A percentile compares a stretch with the other conserved stretches of the same genome.
These are phyloP conservation scores for Argyrosomus japonicus DNA, from an alignment of 2,113 vertebrate species.

Conservation along the genomic window DNA sequence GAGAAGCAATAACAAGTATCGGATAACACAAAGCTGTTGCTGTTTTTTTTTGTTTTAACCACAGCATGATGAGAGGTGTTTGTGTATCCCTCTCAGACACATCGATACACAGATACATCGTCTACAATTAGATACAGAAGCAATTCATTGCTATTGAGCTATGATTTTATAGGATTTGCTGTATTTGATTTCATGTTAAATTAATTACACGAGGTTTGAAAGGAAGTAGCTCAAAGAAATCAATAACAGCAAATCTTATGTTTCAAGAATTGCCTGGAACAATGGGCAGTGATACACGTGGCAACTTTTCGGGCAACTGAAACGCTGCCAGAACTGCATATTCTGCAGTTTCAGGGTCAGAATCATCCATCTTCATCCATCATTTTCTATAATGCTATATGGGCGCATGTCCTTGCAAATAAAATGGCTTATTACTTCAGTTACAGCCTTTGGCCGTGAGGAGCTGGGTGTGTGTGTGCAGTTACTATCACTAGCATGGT, in stretches of 20 bases:
- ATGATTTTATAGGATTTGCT: background rate
- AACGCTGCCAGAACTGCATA: background rate
- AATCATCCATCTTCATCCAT: conserved; percentile 15
- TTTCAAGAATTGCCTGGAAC: background rate
- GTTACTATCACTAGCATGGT: background rate
- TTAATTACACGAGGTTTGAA: background rate
- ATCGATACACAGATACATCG: background rate
- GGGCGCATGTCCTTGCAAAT: conserved; percentile 11
- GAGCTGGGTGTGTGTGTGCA: background rate
- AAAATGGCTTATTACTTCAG: background rate
- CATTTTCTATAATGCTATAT: background rate
- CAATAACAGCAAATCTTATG: no score
- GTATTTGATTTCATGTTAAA: background rate
- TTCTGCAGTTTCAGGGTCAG: conserved; percentile 19
- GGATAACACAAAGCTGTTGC: conserved; percentile 25
- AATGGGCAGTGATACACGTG: background rate
- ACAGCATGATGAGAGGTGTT: background rate
- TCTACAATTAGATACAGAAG: background rate
- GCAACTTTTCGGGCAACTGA: background rate
- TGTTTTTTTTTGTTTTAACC: conserved; percentile 14
- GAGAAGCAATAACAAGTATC: conserved; percentile 44
- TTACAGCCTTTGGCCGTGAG: background rate
- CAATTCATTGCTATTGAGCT: background rate
- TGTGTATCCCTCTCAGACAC: background rate
- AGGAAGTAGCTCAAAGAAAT: background rate